These are phyloP conservation scores for Hermetia illucens DNA, from an alignment of 1,140 invertebrate species.

Conservation along the genomic window DNA sequence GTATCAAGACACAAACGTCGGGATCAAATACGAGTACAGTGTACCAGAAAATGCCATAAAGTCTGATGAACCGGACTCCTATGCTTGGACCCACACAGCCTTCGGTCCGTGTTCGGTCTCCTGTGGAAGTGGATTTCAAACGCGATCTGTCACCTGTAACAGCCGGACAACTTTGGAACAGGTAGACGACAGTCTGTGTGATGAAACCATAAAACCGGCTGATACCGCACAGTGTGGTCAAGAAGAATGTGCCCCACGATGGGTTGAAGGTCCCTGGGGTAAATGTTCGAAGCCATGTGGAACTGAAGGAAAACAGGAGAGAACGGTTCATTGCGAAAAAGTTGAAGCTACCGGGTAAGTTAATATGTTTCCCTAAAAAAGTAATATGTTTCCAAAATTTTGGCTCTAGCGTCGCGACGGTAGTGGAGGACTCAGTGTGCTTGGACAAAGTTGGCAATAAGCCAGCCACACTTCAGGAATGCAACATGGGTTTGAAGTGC, in stretches of 20 bases:
- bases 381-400: not conserved
- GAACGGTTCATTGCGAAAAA: constrained; percentile 66
- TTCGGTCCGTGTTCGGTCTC: constrained; percentile 65
- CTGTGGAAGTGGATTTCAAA: constrained; percentile 79
- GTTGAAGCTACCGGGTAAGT: constrained; percentile 43
- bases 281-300: constrained; percentile 73
- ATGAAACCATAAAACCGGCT: constrained; percentile 49
- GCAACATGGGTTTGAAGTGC: constrained; percentile 62
- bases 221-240: constrained; percentile 56
- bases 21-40: constrained; percentile 84
- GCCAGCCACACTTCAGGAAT: constrained; percentile 51
- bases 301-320: constrained; percentile 48
- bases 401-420: constrained; percentile 36
- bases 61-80: constrained; percentile 49
- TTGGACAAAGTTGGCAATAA: constrained; percentile 47
- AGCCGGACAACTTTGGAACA: constrained; percentile 47
- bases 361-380: not conserved
- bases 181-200: constrained; percentile 64
- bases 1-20: constrained; percentile 72
- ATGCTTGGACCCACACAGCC: constrained; percentile 64
- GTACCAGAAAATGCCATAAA: constrained; percentile 57
- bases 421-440: constrained; percentile 64
- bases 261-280: constrained; percentile 68
- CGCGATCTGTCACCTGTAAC: constrained; percentile 55
- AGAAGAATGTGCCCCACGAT: constrained; percentile 68